These are phyloP conservation scores for Oreotragus oreotragus DNA, from an alignment of 2,113 vertebrate genomes.

Conservation along the genomic window DNA sequence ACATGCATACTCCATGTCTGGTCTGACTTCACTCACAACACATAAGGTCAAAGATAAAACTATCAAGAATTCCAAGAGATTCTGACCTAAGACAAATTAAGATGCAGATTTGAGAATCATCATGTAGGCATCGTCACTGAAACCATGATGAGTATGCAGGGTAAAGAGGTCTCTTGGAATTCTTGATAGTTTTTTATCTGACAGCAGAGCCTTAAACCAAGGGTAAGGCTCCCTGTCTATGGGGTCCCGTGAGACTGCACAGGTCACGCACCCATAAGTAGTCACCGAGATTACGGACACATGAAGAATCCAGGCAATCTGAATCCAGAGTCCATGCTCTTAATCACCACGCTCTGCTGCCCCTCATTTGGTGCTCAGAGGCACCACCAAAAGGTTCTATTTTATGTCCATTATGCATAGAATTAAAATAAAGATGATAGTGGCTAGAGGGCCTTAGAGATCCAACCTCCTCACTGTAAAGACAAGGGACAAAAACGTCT, in stretches of 20 bases:
- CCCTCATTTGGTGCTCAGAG: neutral
- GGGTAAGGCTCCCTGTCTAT: neutral
- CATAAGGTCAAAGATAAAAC: neutral
- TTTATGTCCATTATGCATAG: neutral
- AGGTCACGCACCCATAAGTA: neutral
- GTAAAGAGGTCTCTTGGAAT: neutral
- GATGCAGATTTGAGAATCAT: neutral
- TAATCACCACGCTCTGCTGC: neutral
- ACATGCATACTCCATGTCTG: neutral
- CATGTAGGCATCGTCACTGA: neutral
- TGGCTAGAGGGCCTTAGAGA: neutral
- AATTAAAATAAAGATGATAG: neutral
- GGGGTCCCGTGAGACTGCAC: fast-evolving
- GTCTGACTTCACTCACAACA: neutral
- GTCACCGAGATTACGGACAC: fast-evolving
- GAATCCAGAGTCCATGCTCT: neutral
- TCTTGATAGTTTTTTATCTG: neutral
- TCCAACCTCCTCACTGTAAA: neutral
- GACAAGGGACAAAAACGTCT: neutral
- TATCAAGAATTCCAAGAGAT: neutral
- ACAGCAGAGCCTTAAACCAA: neutral
- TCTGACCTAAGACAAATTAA: neutral
- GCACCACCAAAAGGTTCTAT: neutral
- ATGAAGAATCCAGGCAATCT: neutral
- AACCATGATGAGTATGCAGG: neutral